Evolutionary conservation across 2,888 invertebrate species (phyloP).

Genomic region (Drosophila anomalata): DNA sequence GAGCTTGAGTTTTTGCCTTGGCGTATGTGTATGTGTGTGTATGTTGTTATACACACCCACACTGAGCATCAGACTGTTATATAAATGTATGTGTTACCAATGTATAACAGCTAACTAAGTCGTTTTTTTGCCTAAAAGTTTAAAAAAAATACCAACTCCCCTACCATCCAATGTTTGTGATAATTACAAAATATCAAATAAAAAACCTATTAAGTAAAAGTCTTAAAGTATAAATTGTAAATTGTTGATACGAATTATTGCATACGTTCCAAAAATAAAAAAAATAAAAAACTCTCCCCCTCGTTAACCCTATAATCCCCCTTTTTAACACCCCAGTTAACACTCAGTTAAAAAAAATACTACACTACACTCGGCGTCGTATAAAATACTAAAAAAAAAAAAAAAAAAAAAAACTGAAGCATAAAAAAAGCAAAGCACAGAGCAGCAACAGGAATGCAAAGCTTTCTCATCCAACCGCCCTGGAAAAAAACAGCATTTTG

Average conservation of each 20-base stretch:
- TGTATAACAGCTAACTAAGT: constrained; percentile 40
- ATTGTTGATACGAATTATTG: constrained; percentile 24
- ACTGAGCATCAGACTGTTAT: constrained; percentile 33
- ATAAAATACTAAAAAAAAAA: background rate
- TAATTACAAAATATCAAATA: constrained; percentile 1
- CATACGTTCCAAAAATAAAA: constrained; percentile 14
- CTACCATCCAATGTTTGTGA: constrained; percentile 20
- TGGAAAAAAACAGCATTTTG: background rate
- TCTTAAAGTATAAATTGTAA: constrained; percentile 27
- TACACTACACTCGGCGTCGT: constrained; percentile 2
- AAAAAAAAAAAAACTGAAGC: background rate
- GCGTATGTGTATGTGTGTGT: constrained; percentile 33
- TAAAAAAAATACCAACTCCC: background rate
- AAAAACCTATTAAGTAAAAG: constrained; percentile 15
- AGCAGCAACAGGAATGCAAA: constrained; percentile 28
- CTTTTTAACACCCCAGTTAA: constrained; percentile 11
- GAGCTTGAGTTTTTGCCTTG: constrained; percentile 17
- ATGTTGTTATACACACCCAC: constrained; percentile 38
- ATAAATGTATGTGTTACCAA: constrained; percentile 15
- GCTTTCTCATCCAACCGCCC: constrained; percentile 10
- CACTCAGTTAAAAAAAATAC: background rate
- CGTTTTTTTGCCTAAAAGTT: constrained; percentile 33
- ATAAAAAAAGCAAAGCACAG: constrained; percentile 10
- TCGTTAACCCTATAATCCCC: constrained; percentile 18
- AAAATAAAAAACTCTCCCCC: constrained; percentile 24